phyloP scores from a whole-genome alignment of 1,140 invertebrate species.

The Bathynomus jamesi region DNA sequence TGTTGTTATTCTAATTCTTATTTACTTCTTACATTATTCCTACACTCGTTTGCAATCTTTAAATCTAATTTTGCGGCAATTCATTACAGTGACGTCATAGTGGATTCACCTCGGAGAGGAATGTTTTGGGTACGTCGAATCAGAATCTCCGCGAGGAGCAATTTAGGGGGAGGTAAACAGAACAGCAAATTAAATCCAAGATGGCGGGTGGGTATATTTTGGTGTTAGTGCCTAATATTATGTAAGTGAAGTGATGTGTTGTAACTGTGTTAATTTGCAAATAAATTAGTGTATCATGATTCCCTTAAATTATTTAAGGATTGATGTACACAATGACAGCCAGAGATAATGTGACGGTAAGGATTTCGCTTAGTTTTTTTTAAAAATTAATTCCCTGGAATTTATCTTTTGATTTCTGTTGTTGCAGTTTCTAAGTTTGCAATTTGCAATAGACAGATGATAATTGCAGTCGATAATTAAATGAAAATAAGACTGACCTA shows the following conservation, averaged over 20 bases:
- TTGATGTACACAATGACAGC: slow-evolving; percentile 18
- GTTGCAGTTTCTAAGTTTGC: too few relatives aligned
- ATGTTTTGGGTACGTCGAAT: slow-evolving; percentile 8
- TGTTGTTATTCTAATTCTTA: too few relatives aligned
- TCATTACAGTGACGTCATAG: background rate
- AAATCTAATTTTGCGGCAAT: too few relatives aligned
- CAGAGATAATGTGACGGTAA: slow-evolving; percentile 30
- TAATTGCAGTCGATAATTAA: too few relatives aligned
- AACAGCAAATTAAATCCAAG: slow-evolving; percentile 36
- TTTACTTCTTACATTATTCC: too few relatives aligned
- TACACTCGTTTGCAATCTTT: too few relatives aligned
- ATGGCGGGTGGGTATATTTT: slow-evolving; percentile 32
- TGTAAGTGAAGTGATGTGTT: slow-evolving; percentile 22
- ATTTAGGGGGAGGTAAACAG: slow-evolving; percentile 29
- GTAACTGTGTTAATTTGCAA: slow-evolving; percentile 15
- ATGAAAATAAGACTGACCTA: too few relatives aligned
- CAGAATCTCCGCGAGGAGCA: slow-evolving; percentile 18
- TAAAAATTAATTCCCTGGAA: too few relatives aligned
- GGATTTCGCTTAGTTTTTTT: too few relatives aligned
- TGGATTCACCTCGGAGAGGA: background rate
- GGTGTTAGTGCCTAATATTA: slow-evolving; percentile 25
- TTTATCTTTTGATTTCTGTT: too few relatives aligned
- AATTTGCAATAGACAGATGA: too few relatives aligned
- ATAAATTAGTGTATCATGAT: slow-evolving; percentile 30
- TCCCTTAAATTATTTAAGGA: slow-evolving; percentile 11